Evolutionary conservation across 2,113 vertebrate species (phyloP).

Genomic region (Chlorodrepanis virens): DNA sequence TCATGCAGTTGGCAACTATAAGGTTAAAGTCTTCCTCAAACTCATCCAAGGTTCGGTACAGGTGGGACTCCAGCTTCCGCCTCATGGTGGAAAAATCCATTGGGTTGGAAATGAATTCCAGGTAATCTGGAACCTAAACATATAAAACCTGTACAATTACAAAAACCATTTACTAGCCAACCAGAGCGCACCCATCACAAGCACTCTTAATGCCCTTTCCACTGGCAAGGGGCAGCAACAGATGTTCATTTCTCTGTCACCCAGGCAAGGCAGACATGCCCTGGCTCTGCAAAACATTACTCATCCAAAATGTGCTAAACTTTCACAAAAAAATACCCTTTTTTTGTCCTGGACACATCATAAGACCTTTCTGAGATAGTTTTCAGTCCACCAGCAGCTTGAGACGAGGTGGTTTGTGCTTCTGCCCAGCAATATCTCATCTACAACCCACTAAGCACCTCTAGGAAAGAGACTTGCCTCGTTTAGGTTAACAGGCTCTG

Average conservation of each 20-base stretch:
- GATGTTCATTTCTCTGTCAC: not conserved
- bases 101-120: slow-evolving; percentile 94
- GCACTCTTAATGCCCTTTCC: slow-evolving; percentile 50
- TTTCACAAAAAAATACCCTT: not conserved
- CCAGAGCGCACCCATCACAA: slow-evolving; percentile 69
- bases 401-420: not conserved
- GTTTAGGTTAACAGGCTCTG: slow-evolving; percentile 87
- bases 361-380: not conserved
- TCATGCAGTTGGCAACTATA: slow-evolving; percentile 97
- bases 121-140: slow-evolving; percentile 96
- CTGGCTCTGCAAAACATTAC: not conserved
- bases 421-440: not conserved
- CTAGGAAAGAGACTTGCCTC: slow-evolving; percentile 80
- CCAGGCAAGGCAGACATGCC: not conserved
- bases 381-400: not conserved
- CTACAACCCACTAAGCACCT: not conserved
- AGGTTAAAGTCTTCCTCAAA: slow-evolving; percentile 97
- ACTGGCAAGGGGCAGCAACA: not conserved
- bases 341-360: not conserved
- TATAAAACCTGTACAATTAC: slow-evolving; percentile 87
- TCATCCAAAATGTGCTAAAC: not conserved
- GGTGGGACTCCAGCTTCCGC: slow-evolving; percentile 89
- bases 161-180: slow-evolving; percentile 83
- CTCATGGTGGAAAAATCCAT: slow-evolving; percentile 99
- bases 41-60: slow-evolving; percentile 88